Conservation (phyloP, 2,888 invertebrate species). For the Heliconius charithonia region DNA sequence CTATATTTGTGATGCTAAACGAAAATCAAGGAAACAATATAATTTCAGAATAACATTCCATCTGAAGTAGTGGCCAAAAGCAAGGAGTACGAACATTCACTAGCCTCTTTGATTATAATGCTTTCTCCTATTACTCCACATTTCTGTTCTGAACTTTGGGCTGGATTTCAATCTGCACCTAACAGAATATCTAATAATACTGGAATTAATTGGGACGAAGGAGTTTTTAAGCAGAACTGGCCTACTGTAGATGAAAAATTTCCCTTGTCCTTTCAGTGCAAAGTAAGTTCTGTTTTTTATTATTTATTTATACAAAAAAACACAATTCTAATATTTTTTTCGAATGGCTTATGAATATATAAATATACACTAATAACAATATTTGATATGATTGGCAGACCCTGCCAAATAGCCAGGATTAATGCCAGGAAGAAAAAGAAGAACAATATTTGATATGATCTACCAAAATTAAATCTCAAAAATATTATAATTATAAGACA, state of each 20-base stretch:
- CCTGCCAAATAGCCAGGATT: too few relatives aligned
- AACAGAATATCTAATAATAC: conserved; percentile 78
- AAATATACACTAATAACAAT: neutral
- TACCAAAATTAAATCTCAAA: too few relatives aligned
- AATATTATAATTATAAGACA: too few relatives aligned
- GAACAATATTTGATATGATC: too few relatives aligned
- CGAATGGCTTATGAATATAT: neutral
- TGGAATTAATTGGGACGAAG: conserved; percentile 86
- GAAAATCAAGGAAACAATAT: conserved; percentile 1
- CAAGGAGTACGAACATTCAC: conserved; percentile 89
- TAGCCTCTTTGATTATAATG: conserved; percentile 92
- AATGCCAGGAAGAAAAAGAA: too few relatives aligned
- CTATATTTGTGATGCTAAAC: neutral
- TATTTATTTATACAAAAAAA: too few relatives aligned
- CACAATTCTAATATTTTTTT: neutral
- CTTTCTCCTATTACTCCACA: conserved; percentile 95
- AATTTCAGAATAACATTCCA: conserved; percentile 83
- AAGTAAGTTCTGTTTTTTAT: conserved; percentile 72
- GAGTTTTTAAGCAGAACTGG: conserved; percentile 91
- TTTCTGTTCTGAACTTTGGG: conserved; percentile 96
- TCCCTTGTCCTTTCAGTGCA: conserved; percentile 86
- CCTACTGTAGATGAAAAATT: conserved; percentile 89
- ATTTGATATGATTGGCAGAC: too few relatives aligned
- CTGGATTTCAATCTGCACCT: conserved; percentile 87
- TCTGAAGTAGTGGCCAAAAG: conserved; percentile 85